A percentile compares a stretch with the other conserved stretches of the same genome.
Conservation (phyloP, 2,888 invertebrate genomes). For the Baronia brevicornis region DNA sequence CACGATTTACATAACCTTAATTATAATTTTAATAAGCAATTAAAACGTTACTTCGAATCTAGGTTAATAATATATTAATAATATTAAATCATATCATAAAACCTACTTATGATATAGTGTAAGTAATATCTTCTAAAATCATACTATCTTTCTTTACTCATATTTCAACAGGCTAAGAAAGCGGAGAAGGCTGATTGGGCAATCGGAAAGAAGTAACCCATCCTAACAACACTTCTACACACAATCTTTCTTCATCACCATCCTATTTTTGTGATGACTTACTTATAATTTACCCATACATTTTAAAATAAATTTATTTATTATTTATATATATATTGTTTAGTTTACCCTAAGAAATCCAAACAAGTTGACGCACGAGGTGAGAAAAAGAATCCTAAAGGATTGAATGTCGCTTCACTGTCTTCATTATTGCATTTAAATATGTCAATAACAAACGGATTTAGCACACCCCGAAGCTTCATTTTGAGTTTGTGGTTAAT, state of each 20-base stretch:
- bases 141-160: conserved; percentile 35
- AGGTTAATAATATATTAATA: too few species aligned
- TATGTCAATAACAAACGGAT: conserved; percentile 22
- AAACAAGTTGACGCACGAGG: conserved; percentile 39
- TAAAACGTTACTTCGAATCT: too few species aligned
- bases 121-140: conserved; percentile 8
- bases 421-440: conserved; percentile 24
- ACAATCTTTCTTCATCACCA: conserved; percentile 30
- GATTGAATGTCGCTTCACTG: conserved; percentile 39
- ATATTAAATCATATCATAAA: conserved; percentile 1
- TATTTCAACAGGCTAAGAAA: conserved; percentile 83
- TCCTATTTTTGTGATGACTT: conserved; percentile 31
- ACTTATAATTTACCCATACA: conserved; percentile 47
- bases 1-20: too few species aligned
- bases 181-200: conserved; percentile 84
- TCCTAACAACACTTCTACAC: conserved; percentile 28
- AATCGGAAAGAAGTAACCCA: conserved; percentile 76
- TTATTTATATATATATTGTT: conserved; percentile 35
- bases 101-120: conserved; percentile 2
- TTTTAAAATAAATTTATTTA: conserved; percentile 48
- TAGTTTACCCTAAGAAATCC: conserved; percentile 30
- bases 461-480: conserved; percentile 10
- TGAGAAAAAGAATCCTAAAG: conserved; percentile 52
- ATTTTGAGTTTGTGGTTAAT: conserved; percentile 21
- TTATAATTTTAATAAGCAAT: too few species aligned